These are phyloP conservation scores for Conops quadrifasciatus DNA, from an alignment of 2,888 invertebrate genomes.

Conservation along the genomic window DNA sequence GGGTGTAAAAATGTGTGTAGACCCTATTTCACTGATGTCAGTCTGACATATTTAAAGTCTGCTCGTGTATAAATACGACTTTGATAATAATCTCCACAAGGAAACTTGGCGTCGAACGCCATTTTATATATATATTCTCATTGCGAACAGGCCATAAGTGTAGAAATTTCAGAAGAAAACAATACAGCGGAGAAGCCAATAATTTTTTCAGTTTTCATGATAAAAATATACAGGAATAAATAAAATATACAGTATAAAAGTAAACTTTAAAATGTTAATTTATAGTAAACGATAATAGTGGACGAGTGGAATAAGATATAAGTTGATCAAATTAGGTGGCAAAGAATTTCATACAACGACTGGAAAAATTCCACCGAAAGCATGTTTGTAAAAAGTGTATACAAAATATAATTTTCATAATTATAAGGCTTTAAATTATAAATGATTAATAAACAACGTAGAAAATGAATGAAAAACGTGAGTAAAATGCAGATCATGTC, in stretches of 20 bases:
- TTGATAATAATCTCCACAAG: background rate
- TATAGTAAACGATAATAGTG: background rate
- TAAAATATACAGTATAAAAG: background rate
- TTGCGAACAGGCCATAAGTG: slow-evolving; percentile 21
- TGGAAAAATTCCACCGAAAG: background rate
- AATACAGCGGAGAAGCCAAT: slow-evolving; percentile 13
- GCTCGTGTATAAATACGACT: too few relatives aligned
- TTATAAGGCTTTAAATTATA: background rate
- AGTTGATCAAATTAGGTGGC: background rate
- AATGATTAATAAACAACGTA: background rate
- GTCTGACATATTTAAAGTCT: too few relatives aligned
- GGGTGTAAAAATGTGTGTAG: too few relatives aligned
- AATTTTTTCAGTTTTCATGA: background rate
- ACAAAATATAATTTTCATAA: background rate
- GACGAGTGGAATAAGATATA: background rate
- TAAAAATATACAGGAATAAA: background rate
- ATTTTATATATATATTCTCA: slow-evolving; percentile 30
- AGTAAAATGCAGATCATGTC: slow-evolving; percentile 1
- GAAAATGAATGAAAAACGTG: slow-evolving; percentile 30
- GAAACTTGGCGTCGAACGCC: slow-evolving; percentile 24
- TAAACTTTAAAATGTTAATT: background rate
- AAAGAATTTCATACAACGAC: background rate
- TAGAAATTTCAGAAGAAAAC: slow-evolving; percentile 25
- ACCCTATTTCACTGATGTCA: too few relatives aligned
- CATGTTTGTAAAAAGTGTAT: background rate